A percentile compares a stretch with the other conserved stretches of the same genome.
phyloP scores from a whole-genome alignment of 2,888 invertebrate species.

The Tipula vernalis region DNA sequence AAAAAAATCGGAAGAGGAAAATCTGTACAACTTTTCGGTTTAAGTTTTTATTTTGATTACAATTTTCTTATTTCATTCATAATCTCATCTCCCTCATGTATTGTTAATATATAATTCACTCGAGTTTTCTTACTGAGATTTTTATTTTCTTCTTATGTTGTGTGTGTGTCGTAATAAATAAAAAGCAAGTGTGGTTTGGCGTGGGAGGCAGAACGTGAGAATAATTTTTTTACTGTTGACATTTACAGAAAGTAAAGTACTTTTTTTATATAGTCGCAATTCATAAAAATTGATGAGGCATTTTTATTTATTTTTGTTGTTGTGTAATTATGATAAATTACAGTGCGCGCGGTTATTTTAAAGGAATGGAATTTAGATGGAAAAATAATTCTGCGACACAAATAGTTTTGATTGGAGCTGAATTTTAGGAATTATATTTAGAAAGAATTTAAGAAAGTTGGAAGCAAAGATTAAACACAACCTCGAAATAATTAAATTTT shows the following conservation, averaged over 20 bases:
- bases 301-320: neutral
- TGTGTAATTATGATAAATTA: neutral
- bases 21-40: neutral
- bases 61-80: constrained; percentile 1
- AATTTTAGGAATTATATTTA: too few species aligned
- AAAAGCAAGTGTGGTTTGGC: neutral
- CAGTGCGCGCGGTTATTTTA: neutral
- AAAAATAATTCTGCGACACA: too few species aligned
- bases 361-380: too few species aligned
- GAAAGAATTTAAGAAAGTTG: neutral
- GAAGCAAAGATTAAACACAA: neutral
- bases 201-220: neutral
- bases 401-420: too few species aligned
- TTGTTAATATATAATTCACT: neutral
- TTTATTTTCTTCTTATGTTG: neutral
- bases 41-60: neutral
- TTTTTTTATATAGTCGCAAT: neutral
- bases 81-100: neutral
- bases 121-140: neutral
- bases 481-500: neutral
- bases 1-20: neutral
- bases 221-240: neutral
- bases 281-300: neutral
- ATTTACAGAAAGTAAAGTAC: neutral
- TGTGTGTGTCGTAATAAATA: neutral